Evolutionary conservation across 2,113 vertebrate species (phyloP).

Genomic region (Toxotes chatareus): DNA sequence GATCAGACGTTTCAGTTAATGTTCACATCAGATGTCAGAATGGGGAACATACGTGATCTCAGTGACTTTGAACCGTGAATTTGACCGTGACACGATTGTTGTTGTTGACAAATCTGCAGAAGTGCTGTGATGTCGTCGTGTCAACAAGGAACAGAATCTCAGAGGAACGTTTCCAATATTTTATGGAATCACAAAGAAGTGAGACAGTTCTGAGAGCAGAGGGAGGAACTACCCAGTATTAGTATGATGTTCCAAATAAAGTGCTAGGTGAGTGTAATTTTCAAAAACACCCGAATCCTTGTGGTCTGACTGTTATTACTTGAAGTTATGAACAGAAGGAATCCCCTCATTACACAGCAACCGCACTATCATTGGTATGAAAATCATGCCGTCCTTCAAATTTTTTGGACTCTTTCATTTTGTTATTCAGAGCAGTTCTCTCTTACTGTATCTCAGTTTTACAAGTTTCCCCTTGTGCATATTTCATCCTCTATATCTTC

Average conservation of each 20-base stretch:
- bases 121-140: background rate
- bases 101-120: background rate
- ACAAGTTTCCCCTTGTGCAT: constrained; percentile 13
- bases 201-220: no score
- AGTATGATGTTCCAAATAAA: background rate
- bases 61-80: no score
- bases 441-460: constrained; percentile 15
- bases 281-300: background rate
- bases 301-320: background rate
- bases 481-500: constrained; percentile 7
- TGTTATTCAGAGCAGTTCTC: constrained; percentile 2
- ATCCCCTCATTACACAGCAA: background rate
- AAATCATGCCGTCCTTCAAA: background rate
- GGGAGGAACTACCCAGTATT: background rate
- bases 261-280: background rate
- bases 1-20: no score
- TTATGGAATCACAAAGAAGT: background rate
- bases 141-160: background rate
- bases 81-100: no score
- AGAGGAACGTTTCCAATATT: background rate
- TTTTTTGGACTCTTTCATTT: constrained; percentile 1
- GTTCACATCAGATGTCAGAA: no score
- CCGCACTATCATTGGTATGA: background rate
- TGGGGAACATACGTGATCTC: no score
- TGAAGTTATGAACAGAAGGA: background rate